These are phyloP conservation scores for Syrphus vitripennis DNA, from an alignment of 2,888 invertebrate genomes.

Conservation along the genomic window DNA sequence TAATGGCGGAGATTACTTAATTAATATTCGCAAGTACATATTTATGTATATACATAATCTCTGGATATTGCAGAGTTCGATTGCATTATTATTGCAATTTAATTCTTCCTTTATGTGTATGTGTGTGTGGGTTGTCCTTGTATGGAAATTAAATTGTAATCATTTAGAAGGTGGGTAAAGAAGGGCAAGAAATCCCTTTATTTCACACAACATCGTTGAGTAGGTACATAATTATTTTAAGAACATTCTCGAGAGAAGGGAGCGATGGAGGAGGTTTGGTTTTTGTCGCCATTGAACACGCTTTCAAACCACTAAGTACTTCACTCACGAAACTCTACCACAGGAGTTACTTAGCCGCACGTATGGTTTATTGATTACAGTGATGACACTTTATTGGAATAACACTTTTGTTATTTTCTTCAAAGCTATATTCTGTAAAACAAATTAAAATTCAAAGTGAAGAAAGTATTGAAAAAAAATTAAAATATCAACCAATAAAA, in stretches of 20 bases:
- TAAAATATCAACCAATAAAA: too few species aligned
- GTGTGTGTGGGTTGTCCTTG: background rate
- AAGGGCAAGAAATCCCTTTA: background rate
- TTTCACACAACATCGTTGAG: background rate
- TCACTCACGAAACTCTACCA: conserved; percentile 31
- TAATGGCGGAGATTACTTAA: conserved; percentile 58
- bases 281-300: conserved; percentile 11
- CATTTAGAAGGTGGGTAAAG: background rate
- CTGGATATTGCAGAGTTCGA: background rate
- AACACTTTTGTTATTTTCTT: background rate
- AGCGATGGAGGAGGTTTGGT: background rate
- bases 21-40: conserved; percentile 39
- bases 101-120: background rate
- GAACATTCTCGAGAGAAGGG: background rate
- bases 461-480: too few species aligned
- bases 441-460: too few species aligned
- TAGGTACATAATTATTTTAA: conserved; percentile 7
- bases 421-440: too few species aligned
- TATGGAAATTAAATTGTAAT: conserved; percentile 29
- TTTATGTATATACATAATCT: background rate
- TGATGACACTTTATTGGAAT: background rate
- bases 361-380: conserved; percentile 4
- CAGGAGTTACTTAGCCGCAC: conserved; percentile 14
- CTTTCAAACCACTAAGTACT: conserved; percentile 37
- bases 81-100: conserved; percentile 54